These are phyloP conservation scores for Aphrocallistes beatrix DNA, from an alignment of 37 sponge, comb jelly and placozoan species.

Conservation along the genomic window DNA sequence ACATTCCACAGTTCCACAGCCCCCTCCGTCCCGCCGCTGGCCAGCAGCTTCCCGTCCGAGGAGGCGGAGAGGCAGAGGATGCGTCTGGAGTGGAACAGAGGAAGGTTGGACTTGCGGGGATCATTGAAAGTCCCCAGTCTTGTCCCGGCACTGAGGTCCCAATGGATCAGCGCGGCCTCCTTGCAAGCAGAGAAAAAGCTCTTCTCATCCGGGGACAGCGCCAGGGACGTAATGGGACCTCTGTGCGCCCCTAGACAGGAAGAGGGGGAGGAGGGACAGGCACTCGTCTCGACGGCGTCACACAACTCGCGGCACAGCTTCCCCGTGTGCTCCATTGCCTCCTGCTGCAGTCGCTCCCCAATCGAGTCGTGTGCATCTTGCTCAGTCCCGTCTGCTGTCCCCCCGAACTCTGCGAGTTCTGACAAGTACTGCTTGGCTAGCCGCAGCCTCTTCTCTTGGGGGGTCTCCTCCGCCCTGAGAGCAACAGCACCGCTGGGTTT, in stretches of 20 bases:
- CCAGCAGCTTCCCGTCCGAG: constrained; percentile 73
- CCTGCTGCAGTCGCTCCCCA: background rate
- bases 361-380: background rate
- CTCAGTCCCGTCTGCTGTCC: background rate
- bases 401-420: constrained; percentile 40
- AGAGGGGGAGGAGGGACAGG: background rate
- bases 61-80: constrained; percentile 65
- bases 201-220: background rate
- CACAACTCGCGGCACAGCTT: background rate
- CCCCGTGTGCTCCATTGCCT: constrained; percentile 1
- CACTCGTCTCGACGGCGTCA: background rate
- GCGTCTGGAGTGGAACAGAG: constrained; percentile 45
- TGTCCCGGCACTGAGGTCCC: background rate
- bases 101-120: background rate
- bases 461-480: constrained; percentile 55
- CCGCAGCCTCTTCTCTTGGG: constrained; percentile 79
- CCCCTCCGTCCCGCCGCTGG: constrained; percentile 78
- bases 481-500: constrained; percentile 71
- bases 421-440: constrained; percentile 86
- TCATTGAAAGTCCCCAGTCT: background rate
- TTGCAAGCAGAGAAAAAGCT: background rate
- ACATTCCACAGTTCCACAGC: constrained; percentile 70
- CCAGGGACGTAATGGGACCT: background rate
- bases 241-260: background rate
- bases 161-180: background rate